Conservation (phyloP, 2,888 invertebrate species). For the Tinea trinotella region DNA sequence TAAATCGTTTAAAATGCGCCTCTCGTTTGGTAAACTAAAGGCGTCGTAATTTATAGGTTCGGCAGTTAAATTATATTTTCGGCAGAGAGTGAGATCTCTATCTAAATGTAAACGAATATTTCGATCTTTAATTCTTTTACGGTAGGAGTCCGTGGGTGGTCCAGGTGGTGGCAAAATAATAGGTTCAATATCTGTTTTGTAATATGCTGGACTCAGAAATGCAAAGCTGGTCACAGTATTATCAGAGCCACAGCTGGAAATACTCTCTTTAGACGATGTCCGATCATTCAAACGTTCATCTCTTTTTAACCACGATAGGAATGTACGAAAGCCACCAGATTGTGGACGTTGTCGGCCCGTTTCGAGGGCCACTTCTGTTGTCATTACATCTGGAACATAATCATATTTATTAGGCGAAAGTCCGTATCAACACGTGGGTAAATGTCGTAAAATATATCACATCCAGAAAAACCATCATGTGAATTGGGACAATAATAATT, state of each 20-base stretch:
- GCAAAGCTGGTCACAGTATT: conserved; percentile 82
- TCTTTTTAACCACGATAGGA: conserved; percentile 82
- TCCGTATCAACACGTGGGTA: no score
- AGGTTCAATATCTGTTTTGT: conserved; percentile 48
- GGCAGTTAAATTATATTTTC: conserved; percentile 74
- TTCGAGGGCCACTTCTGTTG: conserved; percentile 40
- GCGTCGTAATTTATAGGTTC: conserved; percentile 43
- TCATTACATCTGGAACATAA: conserved; percentile 51
- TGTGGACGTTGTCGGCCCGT: conserved; percentile 53
- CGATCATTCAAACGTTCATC: conserved; percentile 42
- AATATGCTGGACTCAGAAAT: conserved; percentile 73
- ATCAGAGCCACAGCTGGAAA: conserved; percentile 79
- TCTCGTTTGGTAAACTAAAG: conserved; percentile 44
- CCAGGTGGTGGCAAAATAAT: conserved; percentile 59
- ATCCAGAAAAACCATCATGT: no score
- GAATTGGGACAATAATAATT: no score
- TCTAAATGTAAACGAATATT: conserved; percentile 72
- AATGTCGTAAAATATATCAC: no score
- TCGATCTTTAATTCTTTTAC: conserved; percentile 72
- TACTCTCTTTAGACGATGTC: conserved; percentile 59
- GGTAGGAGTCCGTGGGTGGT: conserved; percentile 76
- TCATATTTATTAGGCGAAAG: background rate
- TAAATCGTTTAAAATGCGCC: conserved; percentile 31
- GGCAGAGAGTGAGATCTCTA: conserved; percentile 73
- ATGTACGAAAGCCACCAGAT: conserved; percentile 69